Evolutionary conservation across 2,888 invertebrate species (phyloP).

Genomic region (Drosophila pseudotakahashii): DNA sequence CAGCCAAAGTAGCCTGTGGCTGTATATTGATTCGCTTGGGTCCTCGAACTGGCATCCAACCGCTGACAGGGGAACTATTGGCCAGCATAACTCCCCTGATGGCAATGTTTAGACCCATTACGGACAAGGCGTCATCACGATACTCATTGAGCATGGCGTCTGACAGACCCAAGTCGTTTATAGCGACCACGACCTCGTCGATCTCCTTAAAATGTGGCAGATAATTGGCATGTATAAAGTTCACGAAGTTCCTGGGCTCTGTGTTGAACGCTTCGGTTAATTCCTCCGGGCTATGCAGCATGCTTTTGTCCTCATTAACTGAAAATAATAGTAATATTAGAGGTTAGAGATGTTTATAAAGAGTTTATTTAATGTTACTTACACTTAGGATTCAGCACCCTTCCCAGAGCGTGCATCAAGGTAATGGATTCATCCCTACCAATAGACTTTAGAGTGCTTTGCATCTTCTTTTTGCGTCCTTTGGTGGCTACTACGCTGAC

Average conservation of each 20-base stretch:
- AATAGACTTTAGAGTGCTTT: slow-evolving; percentile 84
- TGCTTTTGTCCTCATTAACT: slow-evolving; percentile 80
- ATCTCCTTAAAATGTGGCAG: slow-evolving; percentile 89
- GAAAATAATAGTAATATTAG: neutral
- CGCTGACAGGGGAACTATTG: slow-evolving; percentile 88
- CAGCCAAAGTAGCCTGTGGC: slow-evolving; percentile 26
- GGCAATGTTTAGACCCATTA: slow-evolving; percentile 87
- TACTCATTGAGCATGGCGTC: slow-evolving; percentile 89
- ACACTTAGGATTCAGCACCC: slow-evolving; percentile 92
- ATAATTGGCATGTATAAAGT: slow-evolving; percentile 91
- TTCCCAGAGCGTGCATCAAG: slow-evolving; percentile 90
- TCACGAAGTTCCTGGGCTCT: slow-evolving; percentile 88
- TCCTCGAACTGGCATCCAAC: slow-evolving; percentile 90
- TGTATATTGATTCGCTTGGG: slow-evolving; percentile 63
- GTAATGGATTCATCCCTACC: slow-evolving; percentile 89
- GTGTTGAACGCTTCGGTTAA: slow-evolving; percentile 88
- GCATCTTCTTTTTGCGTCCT: slow-evolving; percentile 57
- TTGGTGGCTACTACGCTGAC: slow-evolving; percentile 35
- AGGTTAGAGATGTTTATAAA: neutral
- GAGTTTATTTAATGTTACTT: slow-evolving; percentile 35
- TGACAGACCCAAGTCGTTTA: slow-evolving; percentile 89
- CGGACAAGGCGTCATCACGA: slow-evolving; percentile 83
- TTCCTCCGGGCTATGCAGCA: slow-evolving; percentile 88
- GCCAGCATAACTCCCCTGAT: slow-evolving; percentile 90
- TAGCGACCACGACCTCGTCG: slow-evolving; percentile 87